Conservation (phyloP, 2,797 vertebrate genomes). For the Muscicapa striata region DNA sequence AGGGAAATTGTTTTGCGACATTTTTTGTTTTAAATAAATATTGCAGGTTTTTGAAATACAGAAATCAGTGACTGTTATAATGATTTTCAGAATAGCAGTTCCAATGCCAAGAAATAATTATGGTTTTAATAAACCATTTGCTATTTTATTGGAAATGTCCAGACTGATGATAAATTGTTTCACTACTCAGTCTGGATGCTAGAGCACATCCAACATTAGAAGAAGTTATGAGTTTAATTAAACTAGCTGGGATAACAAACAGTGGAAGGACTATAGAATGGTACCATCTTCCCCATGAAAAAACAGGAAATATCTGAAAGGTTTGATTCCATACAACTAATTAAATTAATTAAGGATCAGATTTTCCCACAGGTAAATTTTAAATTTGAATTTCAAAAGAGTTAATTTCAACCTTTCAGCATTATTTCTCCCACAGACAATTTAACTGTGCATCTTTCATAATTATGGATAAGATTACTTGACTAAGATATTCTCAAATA, state of each 20-base stretch:
- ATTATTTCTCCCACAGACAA: constrained; percentile 31
- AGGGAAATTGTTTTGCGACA: background rate
- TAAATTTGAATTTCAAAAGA: background rate
- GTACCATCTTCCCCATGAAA: background rate
- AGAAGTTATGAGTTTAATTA: constrained; percentile 18
- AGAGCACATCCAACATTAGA: constrained; percentile 29
- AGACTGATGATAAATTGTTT: constrained; percentile 14
- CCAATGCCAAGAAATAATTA: constrained; percentile 37
- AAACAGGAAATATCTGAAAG: background rate
- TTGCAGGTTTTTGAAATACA: background rate
- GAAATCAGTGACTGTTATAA: background rate
- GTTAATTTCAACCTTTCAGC: background rate
- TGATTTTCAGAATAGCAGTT: background rate
- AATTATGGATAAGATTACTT: background rate
- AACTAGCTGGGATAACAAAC: background rate
- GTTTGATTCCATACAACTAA: background rate
- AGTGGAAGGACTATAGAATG: rapidly evolving
- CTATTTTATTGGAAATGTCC: constrained; percentile 38
- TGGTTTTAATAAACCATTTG: background rate
- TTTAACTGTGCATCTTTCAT: constrained; percentile 19
- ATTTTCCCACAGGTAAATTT: background rate
- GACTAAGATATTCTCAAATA: background rate
- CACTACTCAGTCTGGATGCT: background rate
- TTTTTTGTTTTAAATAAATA: background rate
- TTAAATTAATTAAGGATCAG: background rate